These are phyloP conservation scores for Patiria miniata DNA, from an alignment of 35 echinoderm and acorn worm genomes.

Conservation along the genomic window DNA sequence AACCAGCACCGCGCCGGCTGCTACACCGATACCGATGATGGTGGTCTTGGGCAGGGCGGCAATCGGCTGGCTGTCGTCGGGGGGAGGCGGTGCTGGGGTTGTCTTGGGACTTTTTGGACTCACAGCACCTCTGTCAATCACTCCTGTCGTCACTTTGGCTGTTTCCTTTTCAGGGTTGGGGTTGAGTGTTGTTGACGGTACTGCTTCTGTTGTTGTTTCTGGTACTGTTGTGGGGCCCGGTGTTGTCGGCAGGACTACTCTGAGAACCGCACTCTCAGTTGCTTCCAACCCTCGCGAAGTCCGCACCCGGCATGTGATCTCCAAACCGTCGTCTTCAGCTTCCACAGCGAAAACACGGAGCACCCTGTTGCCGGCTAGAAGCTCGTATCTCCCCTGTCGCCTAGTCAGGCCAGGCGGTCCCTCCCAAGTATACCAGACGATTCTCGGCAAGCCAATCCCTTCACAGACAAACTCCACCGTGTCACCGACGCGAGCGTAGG, in stretches of 20 bases:
- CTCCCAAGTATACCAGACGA: neutral
- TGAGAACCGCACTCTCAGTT: neutral
- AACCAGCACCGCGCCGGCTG: neutral
- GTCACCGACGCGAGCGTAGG: neutral
- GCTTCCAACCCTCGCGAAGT: neutral
- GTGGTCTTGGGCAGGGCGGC: neutral
- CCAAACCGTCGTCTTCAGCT: slow-evolving; percentile 10
- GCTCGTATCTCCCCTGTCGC: neutral
- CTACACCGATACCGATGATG: slow-evolving; percentile 7
- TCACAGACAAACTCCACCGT: slow-evolving; percentile 3
- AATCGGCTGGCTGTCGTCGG: neutral
- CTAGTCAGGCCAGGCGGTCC: neutral
- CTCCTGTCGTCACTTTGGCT: no score
- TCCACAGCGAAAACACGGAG: neutral
- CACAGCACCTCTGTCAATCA: neutral
- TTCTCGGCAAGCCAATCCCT: neutral
- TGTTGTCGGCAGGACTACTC: slow-evolving; percentile 1
- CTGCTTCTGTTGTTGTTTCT: neutral
- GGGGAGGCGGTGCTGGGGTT: neutral
- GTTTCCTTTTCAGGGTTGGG: neutral
- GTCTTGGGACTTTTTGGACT: neutral
- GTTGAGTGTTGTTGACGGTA: neutral
- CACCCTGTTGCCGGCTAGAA: neutral
- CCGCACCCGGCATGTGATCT: neutral
- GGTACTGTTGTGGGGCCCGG: neutral